These are phyloP conservation scores for Cygnus atratus DNA, from an alignment of 2,113 vertebrate genomes.

Conservation along the genomic window DNA sequence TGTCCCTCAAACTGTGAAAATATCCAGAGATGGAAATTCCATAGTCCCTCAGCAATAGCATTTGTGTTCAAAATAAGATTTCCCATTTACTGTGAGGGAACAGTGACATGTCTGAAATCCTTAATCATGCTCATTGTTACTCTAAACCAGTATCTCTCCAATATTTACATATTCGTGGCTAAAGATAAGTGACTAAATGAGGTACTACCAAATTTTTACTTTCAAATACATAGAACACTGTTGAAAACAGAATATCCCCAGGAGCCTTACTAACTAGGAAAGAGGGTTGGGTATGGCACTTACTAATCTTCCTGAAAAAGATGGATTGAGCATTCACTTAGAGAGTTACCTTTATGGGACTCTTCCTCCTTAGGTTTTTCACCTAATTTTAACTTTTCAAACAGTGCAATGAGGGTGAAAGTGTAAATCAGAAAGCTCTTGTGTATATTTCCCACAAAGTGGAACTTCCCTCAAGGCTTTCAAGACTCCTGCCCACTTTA, in stretches of 20 bases:
- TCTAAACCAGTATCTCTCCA: not conserved
- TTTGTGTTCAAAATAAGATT: not conserved
- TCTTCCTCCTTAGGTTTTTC: not conserved
- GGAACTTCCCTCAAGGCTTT: not conserved
- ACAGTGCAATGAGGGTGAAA: not conserved
- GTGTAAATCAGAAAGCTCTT: not conserved
- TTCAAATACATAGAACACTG: not conserved
- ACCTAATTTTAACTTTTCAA: not conserved
- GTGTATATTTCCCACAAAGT: not conserved
- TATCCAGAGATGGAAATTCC: not conserved
- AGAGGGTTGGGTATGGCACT: not conserved
- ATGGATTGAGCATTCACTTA: not conserved
- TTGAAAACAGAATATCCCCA: not conserved
- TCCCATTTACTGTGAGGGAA: not conserved
- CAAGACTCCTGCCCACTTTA: not conserved
- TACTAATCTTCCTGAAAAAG: not conserved
- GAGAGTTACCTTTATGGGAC: not conserved
- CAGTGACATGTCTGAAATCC: not conserved
- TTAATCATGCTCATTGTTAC: not conserved
- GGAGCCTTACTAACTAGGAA: not conserved
- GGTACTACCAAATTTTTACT: not conserved
- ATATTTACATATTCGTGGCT: not conserved
- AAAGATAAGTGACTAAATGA: not conserved
- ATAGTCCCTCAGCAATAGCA: not conserved
- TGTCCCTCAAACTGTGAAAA: not conserved